A percentile compares a stretch with the other conserved stretches of the same genome.
phyloP scores from a whole-genome alignment of 2,888 invertebrate genomes.

The Catocala fraxini region DNA sequence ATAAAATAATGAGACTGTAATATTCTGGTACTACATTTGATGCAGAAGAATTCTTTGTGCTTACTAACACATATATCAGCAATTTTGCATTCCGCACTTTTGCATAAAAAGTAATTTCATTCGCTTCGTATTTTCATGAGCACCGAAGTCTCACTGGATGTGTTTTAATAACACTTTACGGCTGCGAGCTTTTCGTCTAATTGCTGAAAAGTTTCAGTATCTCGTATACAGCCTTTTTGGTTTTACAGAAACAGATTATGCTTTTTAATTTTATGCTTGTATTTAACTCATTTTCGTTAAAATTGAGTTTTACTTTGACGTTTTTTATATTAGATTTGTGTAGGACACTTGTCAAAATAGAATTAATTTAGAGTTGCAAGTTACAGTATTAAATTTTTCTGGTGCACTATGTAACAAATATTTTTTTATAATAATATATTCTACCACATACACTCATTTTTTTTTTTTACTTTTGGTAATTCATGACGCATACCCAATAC shows the following conservation, averaged over 20 bases:
- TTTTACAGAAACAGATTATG: not conserved
- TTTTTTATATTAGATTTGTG: not conserved
- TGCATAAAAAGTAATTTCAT: constrained; percentile 40
- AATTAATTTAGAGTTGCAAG: no score
- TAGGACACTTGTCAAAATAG: no score
- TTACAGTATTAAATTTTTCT: no score
- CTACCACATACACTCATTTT: no score
- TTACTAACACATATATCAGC: not conserved
- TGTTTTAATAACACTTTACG: constrained; percentile 56
- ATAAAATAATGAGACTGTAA: no score
- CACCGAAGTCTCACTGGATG: constrained; percentile 39
- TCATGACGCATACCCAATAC: no score
- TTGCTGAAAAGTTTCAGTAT: constrained; percentile 51
- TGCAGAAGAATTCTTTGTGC: no score
- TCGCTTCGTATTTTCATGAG: constrained; percentile 39
- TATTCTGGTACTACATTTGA: no score
- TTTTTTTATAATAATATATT: no score
- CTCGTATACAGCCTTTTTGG: not conserved
- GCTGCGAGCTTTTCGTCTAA: constrained; percentile 54
- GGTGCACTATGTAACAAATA: no score
- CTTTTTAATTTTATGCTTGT: not conserved
- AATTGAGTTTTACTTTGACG: not conserved
- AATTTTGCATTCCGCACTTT: not conserved
- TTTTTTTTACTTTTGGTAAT: no score
- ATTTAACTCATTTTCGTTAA: not conserved